A percentile compares a stretch with the other conserved stretches of the same genome.
Conservation (phyloP, 2,888 invertebrate genomes). For the Leptopilina syphax region DNA sequence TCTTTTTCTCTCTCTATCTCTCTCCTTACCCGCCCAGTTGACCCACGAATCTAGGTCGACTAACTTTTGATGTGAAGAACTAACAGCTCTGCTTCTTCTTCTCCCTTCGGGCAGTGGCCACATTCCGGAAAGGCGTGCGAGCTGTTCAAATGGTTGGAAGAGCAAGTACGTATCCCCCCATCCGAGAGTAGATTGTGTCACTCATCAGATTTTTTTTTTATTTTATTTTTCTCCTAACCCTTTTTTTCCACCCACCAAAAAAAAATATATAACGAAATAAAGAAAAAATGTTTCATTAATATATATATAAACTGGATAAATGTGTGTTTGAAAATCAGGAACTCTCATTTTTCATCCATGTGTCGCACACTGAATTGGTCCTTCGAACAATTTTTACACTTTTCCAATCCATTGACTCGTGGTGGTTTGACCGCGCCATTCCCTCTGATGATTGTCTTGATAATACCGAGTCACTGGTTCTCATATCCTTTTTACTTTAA, state of each 20-base stretch:
- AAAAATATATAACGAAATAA: no score
- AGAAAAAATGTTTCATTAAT: conserved; percentile 46
- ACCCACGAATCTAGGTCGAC: conserved; percentile 68
- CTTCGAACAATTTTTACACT: conserved; percentile 34
- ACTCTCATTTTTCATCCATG: conserved; percentile 21
- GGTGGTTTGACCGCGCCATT: neutral
- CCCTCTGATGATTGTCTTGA: conserved; percentile 14
- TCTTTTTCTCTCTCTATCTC: no score
- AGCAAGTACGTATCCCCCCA: conserved; percentile 94
- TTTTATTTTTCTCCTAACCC: conserved; percentile 43
- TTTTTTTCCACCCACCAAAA: conserved; percentile 48
- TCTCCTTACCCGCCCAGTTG: conserved; percentile 50
- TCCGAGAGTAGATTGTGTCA: conserved; percentile 76
- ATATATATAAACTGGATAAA: conserved; percentile 40
- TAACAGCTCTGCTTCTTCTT: conserved; percentile 78
- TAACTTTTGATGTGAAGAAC: conserved; percentile 72
- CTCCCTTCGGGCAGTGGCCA: conserved; percentile 91
- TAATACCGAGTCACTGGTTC: conserved; percentile 10
- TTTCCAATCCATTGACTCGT: conserved; percentile 23
- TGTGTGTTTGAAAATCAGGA: conserved; percentile 45
- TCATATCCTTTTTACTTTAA: neutral
- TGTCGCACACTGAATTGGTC: conserved; percentile 37
- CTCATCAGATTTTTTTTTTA: conserved; percentile 61
- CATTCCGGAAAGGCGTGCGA: conserved; percentile 99
- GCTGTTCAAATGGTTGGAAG: conserved; percentile 99